Evolutionary conservation across 2,888 invertebrate genomes (phyloP), one percentile per base, ranked within the genome.

Genomic region (Blomia tropicalis): DNA sequence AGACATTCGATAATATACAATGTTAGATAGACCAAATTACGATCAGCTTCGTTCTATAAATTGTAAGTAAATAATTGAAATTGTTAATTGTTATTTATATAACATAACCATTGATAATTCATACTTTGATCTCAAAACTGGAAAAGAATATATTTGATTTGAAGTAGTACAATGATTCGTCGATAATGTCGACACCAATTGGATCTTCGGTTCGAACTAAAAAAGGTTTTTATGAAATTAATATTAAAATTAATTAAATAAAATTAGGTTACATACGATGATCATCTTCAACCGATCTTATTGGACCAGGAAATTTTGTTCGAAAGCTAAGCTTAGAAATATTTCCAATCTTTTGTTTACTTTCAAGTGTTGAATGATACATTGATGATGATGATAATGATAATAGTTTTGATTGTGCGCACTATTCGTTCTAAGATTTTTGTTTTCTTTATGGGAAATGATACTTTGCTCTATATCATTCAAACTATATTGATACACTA

Each of bases 121-220:
- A 17, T 56, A 75, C 75, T 71, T 78, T 77, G 62, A 98, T 92
- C 79, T 98, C 96, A 75, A 93, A 98, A 32, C 91, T 95, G 68
- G 95, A 82, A 75, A 98, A 99, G 77, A 98, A 98, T 0, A 98
- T 93, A 77, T 98, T 98, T 1, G 98, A 95, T 77, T 93, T 96
- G 76, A 99, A 99, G 75, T 83, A 98, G 72, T 86, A 87, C 41
- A 99, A 79, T 60, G 95, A 89, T 79, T 98, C 98, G 75, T 99
- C 98, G 69, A 98, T 86, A 67, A 98, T 76, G 67, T 78, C 78
- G 65, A 67, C 67, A 41, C 74, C 74, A 7, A 36, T 22, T 1
- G 41, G 29, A 27, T 62, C 62, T 25, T 62, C 62, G 14, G 31
- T 30, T 19, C 62, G 54, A 17, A 62, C 62, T 62, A 43, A 25